A percentile compares a stretch with the other conserved stretches of the same genome.
Conservation (phyloP, 2,797 vertebrate genomes). For the Acrossocheilus wenchowensis region DNA sequence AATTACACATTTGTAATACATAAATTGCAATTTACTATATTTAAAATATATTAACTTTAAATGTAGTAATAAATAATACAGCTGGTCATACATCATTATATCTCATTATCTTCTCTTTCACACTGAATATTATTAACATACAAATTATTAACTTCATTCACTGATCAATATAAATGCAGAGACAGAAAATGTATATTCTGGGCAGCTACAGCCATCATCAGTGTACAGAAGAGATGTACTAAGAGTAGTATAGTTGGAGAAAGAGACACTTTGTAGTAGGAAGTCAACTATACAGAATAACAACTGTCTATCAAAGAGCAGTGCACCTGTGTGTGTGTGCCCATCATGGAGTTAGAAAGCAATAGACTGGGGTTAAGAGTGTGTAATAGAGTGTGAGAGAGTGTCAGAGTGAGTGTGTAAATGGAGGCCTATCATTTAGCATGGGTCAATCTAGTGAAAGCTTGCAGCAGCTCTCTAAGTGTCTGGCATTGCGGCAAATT, state of each 20-base stretch:
- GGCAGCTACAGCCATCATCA: slow-evolving; percentile 43
- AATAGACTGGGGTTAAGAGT: slow-evolving; percentile 6
- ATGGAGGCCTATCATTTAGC: slow-evolving; percentile 52
- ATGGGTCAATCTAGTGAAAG: slow-evolving; percentile 31
- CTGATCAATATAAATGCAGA: slow-evolving; percentile 48
- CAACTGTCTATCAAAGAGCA: slow-evolving; percentile 44
- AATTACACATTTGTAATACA: too few species aligned
- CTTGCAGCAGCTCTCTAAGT: slow-evolving; percentile 25
- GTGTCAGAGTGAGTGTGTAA: slow-evolving; percentile 2
- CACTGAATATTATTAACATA: slow-evolving; percentile 41
- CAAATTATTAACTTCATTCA: slow-evolving; percentile 30
- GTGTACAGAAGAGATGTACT: slow-evolving; percentile 18
- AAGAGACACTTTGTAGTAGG: slow-evolving; percentile 34
- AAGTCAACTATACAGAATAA: slow-evolving; percentile 33
- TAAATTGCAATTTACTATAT: too few species aligned
- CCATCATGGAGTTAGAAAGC: slow-evolving; percentile 20
- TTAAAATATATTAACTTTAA: too few species aligned
- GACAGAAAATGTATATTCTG: slow-evolving; percentile 27
- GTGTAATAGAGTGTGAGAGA: slow-evolving; percentile 35
- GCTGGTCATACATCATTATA: too few species aligned
- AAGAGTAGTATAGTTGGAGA: neutral
- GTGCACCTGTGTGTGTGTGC: neutral
- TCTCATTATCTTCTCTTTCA: slow-evolving; percentile 25
- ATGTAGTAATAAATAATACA: neutral
- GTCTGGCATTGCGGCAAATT: slow-evolving; percentile 38